Base-by-base conservation (phyloP, 2,888 invertebrate genomes). In the Germaria angustata region DNA sequence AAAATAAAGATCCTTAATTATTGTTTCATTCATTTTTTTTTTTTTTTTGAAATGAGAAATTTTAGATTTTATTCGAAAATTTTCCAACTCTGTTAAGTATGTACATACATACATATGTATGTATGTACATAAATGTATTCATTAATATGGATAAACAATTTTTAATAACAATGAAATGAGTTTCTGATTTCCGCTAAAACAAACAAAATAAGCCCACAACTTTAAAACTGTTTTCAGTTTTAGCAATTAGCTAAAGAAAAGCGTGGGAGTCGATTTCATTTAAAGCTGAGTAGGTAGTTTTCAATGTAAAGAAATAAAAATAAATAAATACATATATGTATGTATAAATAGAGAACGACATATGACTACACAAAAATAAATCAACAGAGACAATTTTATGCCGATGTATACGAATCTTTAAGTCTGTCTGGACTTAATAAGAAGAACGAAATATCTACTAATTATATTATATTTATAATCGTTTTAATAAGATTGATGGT, bases 211-310 rank as follows among this genome's bases (percentile, higher is more conserved):
- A 41, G 13, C 39, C 32, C 32, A 65, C 53, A 39, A 11, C 39
- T 55, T 32, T 55, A 34, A 68, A 39, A 75, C n/a, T 61, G 36
- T 55, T 77, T 78, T 68, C 15, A 53, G 59, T 68, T 68, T 72
- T 32, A 77, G 53, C 72, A 68, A 81, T 78, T 78, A 69, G 34
- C 61, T 68, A 65, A 79, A 65, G 39, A 63, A 68, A 15, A 71
- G 79, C 75, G 82, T 82, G 75, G 82, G 82, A 66, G 82, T 77
- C 44, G 3, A 22, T 44, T 34, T 55, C 41, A 61, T 63, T 53
- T 17, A n/a, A 63, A 65, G 7, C 20, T 69, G 79, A 79, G 82
- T 82, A 82, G 82, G 81, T 75, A 57, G 73, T 68, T 66, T 49
- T 55, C 68, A 68, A 66, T 59, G 20, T 39, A 41, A 69, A 66